Evolutionary conservation across 2,797 vertebrate genomes (phyloP).

Genomic region (Neosalanx taihuensis): DNA sequence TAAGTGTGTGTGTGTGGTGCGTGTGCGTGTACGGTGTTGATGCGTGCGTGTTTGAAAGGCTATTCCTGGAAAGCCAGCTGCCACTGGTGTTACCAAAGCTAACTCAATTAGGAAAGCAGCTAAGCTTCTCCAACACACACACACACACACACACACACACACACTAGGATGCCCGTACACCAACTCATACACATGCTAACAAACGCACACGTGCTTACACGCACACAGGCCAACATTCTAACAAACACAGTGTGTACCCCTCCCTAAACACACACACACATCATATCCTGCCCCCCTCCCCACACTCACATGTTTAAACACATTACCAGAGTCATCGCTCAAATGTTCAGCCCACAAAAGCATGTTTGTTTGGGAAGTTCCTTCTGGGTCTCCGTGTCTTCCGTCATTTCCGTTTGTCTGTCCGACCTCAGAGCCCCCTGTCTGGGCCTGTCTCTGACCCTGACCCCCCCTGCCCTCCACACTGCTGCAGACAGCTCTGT

Average conservation of each 20-base stretch:
- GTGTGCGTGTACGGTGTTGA: constrained; percentile 12
- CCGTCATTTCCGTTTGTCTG: too few species aligned
- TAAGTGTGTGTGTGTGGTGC: constrained; percentile 7
- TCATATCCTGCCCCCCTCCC: background rate
- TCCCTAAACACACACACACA: background rate
- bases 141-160: background rate
- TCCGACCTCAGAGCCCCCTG: too few species aligned
- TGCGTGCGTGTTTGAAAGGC: constrained; percentile 21
- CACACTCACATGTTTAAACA: background rate
- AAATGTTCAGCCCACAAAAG: background rate
- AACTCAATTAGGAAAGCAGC: constrained; percentile 60
- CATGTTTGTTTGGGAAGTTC: too few species aligned
- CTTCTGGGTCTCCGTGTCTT: too few species aligned
- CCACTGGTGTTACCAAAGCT: constrained; percentile 57
- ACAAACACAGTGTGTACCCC: too few species aligned
- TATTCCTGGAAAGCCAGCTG: constrained; percentile 66
- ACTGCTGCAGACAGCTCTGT: too few species aligned
- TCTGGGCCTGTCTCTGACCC: too few species aligned
- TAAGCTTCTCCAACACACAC: constrained; percentile 14
- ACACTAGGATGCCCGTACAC: background rate
- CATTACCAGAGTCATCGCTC: too few species aligned
- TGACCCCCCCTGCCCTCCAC: too few species aligned
- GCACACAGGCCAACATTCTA: background rate
- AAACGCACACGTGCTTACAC: background rate
- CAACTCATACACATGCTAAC: background rate